Base-by-base conservation (phyloP, 2,888 invertebrate species). In the Entomobrya proxima region DNA sequence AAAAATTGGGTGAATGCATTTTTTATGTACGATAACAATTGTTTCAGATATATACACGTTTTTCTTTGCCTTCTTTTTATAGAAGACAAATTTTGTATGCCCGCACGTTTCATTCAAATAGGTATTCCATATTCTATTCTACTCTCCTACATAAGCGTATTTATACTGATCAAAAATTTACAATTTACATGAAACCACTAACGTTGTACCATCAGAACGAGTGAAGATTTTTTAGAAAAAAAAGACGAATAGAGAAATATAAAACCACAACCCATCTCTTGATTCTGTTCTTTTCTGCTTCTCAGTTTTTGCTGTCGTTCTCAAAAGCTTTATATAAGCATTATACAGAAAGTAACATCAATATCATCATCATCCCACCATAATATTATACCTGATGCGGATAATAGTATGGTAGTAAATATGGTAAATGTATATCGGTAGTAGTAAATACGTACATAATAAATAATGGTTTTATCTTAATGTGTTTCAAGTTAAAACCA, bases 381-480 rank as follows among this genome's bases (percentile, higher is more conserved):
- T n/a, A n/a, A n/a, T n/a, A n/a, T n/a, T n/a, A n/a, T n/a, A n/a
- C n/a, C n/a, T n/a, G n/a, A n/a, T n/a, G n/a, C n/a, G n/a, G n/a
- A n/a, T n/a, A n/a, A n/a, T n/a, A n/a, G n/a, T n/a, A n/a, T n/a
- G n/a, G n/a, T n/a, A n/a, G n/a, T n/a, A n/a, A n/a, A n/a, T n/a
- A n/a, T n/a, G n/a, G n/a, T n/a, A n/a, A n/a, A n/a, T n/a, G n/a
- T n/a, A n/a, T n/a, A n/a, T n/a, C n/a, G n/a, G n/a, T n/a, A n/a
- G n/a, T n/a, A n/a, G n/a, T 67, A 67, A 67, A 67, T 67, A 67
- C 47, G 40, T 47, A 74, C 67, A 78, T 67, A 78, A 78, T n/a
- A n/a, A n/a, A n/a, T 78, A 78, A 78, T 78, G 47, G 78, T 50
- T 67, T 77, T 61, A 78, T 78, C 67, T 78, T 50, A 67, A 78